phyloP scores from a whole-genome alignment of 2,113 vertebrate species.

The Turnix velox region DNA sequence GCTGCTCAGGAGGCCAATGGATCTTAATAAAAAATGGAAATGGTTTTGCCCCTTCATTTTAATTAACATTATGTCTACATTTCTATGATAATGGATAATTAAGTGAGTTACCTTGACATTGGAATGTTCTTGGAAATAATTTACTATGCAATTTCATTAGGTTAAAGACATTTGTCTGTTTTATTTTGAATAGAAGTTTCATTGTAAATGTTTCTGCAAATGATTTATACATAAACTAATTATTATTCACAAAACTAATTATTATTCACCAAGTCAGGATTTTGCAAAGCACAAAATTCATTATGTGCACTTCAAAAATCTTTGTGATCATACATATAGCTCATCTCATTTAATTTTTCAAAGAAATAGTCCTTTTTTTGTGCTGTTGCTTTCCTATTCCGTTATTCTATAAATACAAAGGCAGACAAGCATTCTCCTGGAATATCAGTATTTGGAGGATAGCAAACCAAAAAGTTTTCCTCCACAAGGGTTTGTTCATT shows the following conservation, averaged over 20 bases:
- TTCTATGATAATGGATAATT: conserved; percentile 81
- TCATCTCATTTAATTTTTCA: not conserved
- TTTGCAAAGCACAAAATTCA: not conserved
- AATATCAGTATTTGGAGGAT: not conserved
- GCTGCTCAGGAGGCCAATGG: conserved; percentile 66
- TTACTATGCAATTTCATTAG: conserved; percentile 71
- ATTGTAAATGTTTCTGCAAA: conserved; percentile 71
- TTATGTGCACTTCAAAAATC: not conserved
- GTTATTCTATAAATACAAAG: not conserved
- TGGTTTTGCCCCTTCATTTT: conserved; percentile 81
- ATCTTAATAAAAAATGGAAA: conserved; percentile 81
- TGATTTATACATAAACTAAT: conserved; percentile 47
- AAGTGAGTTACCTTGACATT: conserved; percentile 82
- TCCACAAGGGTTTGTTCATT: not conserved
- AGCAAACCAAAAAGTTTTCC: not conserved
- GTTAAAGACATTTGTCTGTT: conserved; percentile 67
- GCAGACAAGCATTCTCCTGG: not conserved
- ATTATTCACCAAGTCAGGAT: not conserved
- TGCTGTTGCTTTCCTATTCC: not conserved
- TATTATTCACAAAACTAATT: conserved; percentile 45
- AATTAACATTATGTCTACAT: conserved; percentile 81
- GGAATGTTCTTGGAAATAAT: conserved; percentile 81
- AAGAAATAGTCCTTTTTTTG: not conserved
- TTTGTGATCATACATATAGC: not conserved
- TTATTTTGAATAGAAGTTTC: conserved; percentile 65